Evolutionary conservation across 2,113 vertebrate species (phyloP), one percentile per base, ranked within the genome.

Genomic region (Paradisaea rubra): DNA sequence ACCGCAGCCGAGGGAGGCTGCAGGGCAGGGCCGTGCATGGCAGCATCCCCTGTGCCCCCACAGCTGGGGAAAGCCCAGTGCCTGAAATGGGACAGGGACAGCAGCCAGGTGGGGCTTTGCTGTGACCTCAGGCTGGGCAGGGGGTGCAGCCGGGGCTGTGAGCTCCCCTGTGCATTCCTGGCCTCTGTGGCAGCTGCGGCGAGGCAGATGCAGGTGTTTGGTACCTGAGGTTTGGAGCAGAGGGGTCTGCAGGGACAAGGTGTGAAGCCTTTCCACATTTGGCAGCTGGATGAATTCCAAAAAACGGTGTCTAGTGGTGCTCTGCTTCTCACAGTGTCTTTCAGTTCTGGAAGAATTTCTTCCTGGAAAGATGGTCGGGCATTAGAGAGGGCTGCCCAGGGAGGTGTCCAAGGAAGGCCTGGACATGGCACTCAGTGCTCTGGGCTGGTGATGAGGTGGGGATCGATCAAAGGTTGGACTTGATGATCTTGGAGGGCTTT

Each of bases 101-200:
- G n/a, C 20, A 19, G 11, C 52, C 82, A 35, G 23, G 18, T 23
- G 57, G 52, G 53, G 17, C 45, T 92, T 27, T 65, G 24, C 35
- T 2, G 2, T 1, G 1, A 5, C 19, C 63, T 45, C 2, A 2
- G 30, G n/a, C 45, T 14, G 8, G 39, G n/a, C n/a, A 11, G 14
- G 22, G 10, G 10, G 22, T 54, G 39, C 0, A 1, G 13, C 19
- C 1, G 5, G 54, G 16, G 13, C 39, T 19, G 20, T 2, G 28
- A 64, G 50, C 50, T 15, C n/a, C 49, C 30, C 41, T 2, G 7
- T 35, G 64, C 50, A 14, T 17, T 52, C 28, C 63, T 39, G 61
- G 13, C 10, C 19, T 53, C 3, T 0, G 9, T 41, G 31, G 10
- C 69, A 37, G 27, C 61, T 18, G 15, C 21, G 27, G 25, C 1